These are phyloP conservation scores for Salvelinus sp. DNA, from an alignment of 2,113 vertebrate genomes.

Conservation along the genomic window DNA sequence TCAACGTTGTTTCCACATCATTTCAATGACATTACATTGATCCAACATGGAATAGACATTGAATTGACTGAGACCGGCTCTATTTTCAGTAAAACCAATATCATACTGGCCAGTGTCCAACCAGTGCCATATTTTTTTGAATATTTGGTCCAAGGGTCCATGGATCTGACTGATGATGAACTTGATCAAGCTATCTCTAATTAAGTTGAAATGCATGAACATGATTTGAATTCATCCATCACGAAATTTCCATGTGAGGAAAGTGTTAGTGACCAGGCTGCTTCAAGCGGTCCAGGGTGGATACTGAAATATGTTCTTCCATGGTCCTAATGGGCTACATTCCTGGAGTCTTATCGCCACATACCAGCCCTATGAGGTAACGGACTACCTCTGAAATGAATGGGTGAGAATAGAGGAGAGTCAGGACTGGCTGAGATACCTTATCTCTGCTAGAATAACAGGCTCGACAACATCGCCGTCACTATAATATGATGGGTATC, in stretches of 20 bases:
- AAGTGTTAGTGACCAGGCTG: background rate
- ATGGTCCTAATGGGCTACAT: slow-evolving; percentile 36
- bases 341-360: slow-evolving; percentile 56
- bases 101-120: no score
- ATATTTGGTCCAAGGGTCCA: no score
- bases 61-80: background rate
- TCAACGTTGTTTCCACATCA: no score
- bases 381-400: slow-evolving; percentile 27
- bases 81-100: no score
- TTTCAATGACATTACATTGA: no score
- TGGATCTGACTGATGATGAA: no score
- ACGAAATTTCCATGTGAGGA: background rate
- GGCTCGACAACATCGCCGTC: background rate
- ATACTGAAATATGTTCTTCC: no score
- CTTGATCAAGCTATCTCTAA: no score
- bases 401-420: slow-evolving; percentile 6
- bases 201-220: no score
- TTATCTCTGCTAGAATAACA: background rate
- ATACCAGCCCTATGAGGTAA: slow-evolving; percentile 58
- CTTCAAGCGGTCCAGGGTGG: background rate
- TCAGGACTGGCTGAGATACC: slow-evolving; percentile 5
- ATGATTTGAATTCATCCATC: no score
- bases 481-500: no score
- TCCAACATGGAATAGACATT: background rate
- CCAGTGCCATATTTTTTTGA: no score